Percentiles rank a stretch among this genome's conserved stretches.
Evolutionary conservation across 1,140 invertebrate species (phyloP).

Genomic region (Watersipora subatra): DNA sequence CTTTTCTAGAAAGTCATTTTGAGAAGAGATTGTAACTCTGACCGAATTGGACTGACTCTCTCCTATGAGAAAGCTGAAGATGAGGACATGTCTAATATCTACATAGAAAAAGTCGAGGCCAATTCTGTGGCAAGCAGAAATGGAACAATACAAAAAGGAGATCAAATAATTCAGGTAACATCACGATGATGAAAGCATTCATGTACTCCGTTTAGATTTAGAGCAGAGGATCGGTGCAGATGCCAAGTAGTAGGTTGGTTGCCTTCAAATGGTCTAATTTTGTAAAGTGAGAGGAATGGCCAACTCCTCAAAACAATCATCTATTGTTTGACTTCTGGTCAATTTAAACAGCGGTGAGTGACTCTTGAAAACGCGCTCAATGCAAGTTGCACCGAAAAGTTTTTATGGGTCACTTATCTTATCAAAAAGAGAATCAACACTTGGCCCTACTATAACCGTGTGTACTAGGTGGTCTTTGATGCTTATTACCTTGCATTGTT

Average conservation of each 20-base stretch:
- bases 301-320: too few relatives aligned
- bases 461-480: too few relatives aligned
- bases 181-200: neutral
- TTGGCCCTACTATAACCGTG: too few relatives aligned
- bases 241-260: too few relatives aligned
- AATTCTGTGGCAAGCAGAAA: slow-evolving; percentile 55
- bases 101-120: slow-evolving; percentile 46
- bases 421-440: neutral
- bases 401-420: neutral
- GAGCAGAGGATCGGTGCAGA: too few relatives aligned
- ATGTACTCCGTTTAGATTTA: too few relatives aligned
- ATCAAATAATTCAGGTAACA: slow-evolving; percentile 52
- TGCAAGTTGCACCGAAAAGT: neutral
- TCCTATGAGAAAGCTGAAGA: slow-evolving; percentile 52
- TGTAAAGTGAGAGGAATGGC: too few relatives aligned
- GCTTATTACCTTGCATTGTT: too few relatives aligned
- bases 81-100: slow-evolving; percentile 12
- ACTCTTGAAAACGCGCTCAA: neutral
- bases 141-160: slow-evolving; percentile 55
- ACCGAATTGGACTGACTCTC: slow-evolving; percentile 55
- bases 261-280: too few relatives aligned
- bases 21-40: slow-evolving; percentile 43
- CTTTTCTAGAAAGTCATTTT: slow-evolving; percentile 55
- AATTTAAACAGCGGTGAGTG: neutral
- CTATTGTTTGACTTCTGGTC: neutral